phyloP scores from a whole-genome alignment of 37 sponge, comb jelly and placozoan species.

The Ephydatia muelleri region DNA sequence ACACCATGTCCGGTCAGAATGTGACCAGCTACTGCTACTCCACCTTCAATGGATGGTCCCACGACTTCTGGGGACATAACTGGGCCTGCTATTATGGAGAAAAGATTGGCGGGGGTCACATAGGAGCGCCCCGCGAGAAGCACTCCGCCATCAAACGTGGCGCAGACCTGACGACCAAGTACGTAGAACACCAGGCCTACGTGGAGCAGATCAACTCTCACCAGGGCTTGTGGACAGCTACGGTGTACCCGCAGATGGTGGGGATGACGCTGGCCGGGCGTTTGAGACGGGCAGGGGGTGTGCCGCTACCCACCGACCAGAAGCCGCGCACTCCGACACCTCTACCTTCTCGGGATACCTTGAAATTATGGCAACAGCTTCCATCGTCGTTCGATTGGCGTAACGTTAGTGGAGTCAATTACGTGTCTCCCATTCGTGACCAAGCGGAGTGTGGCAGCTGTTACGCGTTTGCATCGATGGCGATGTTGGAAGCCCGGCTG shows the following conservation, averaged over 20 bases:
- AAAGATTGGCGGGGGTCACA: neutral
- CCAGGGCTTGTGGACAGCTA: constrained; percentile 34
- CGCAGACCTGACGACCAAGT: constrained; percentile 27
- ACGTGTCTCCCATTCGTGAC: constrained; percentile 51
- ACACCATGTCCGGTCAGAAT: neutral
- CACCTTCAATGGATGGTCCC: constrained; percentile 55
- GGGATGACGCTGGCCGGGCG: constrained; percentile 29
- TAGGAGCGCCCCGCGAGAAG: neutral
- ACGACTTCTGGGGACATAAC: constrained; percentile 23
- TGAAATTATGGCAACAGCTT: neutral
- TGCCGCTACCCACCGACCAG: constrained; percentile 8
- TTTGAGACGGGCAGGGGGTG: constrained; percentile 35
- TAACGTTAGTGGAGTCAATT: constrained; percentile 32
- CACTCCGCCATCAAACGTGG: too few relatives aligned
- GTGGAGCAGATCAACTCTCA: constrained; percentile 37
- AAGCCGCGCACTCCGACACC: constrained; percentile 7
- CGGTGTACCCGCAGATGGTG: constrained; percentile 30
- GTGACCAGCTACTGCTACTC: constrained; percentile 26
- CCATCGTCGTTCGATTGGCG: constrained; percentile 53
- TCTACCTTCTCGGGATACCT: neutral
- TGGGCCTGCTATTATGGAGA: constrained; percentile 58
- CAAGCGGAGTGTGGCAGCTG: constrained; percentile 63
- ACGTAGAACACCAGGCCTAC: constrained; percentile 17
- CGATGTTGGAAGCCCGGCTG: constrained; percentile 51
- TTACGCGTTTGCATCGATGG: constrained; percentile 65